phyloP scores from a whole-genome alignment of 2,888 invertebrate species.

The Drosophila recens region DNA sequence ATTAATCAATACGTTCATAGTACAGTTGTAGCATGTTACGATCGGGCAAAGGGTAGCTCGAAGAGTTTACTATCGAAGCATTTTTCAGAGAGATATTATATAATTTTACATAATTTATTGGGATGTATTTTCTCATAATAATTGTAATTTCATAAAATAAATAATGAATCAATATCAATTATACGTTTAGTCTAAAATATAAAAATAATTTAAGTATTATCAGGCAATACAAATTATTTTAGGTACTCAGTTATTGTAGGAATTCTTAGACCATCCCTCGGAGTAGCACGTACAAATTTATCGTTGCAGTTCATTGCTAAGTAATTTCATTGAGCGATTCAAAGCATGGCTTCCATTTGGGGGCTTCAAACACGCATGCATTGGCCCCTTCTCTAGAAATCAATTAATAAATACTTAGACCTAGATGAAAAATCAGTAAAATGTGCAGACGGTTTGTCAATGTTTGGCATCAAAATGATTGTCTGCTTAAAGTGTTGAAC shows the following conservation, averaged over 20 bases:
- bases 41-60: constrained; percentile 17
- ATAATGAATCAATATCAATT: no score
- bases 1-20: constrained; percentile 72
- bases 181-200: no score
- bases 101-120: no score
- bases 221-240: no score
- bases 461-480: constrained; percentile 44
- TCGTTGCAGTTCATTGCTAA: constrained; percentile 42
- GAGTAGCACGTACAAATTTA: background rate
- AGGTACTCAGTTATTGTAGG: background rate
- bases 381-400: constrained; percentile 8
- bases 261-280: constrained; percentile 4
- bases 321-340: constrained; percentile 42
- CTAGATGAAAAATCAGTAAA: constrained; percentile 3
- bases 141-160: no score
- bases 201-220: no score
- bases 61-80: background rate
- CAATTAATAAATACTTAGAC: constrained; percentile 33
- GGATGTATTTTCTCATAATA: no score
- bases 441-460: constrained; percentile 36
- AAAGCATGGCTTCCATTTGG: constrained; percentile 24
- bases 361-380: constrained; percentile 11
- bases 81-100: no score
- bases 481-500: constrained; percentile 50
- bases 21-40: constrained; percentile 44